These are phyloP conservation scores for Myotis davidii DNA, from an alignment of 2,113 vertebrate genomes.

Conservation along the genomic window DNA sequence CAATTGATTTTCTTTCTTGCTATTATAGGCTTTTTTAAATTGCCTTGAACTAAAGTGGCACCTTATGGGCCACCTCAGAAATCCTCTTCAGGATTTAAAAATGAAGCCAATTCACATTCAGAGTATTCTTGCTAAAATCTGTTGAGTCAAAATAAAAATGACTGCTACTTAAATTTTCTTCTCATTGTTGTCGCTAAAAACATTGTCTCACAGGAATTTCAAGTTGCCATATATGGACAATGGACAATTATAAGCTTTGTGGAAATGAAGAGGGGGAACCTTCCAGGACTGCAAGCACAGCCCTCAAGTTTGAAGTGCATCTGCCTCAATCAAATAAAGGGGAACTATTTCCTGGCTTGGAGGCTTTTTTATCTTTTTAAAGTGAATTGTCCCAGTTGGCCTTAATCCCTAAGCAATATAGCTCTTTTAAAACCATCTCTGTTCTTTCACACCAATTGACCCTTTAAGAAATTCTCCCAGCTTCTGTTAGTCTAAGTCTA, in stretches of 20 bases:
- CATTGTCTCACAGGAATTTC: conserved; percentile 37
- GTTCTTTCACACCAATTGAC: conserved; percentile 75
- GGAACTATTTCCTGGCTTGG: background rate
- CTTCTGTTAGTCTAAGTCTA: conserved; percentile 57
- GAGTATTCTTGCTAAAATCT: conserved; percentile 77
- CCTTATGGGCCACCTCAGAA: conserved; percentile 74
- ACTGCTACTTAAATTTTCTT: conserved; percentile 62
- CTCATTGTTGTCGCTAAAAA: conserved; percentile 26
- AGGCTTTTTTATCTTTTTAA: background rate
- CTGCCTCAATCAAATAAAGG: background rate
- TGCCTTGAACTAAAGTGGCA: conserved; percentile 70
- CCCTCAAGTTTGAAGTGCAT: background rate
- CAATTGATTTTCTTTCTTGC: conserved; percentile 61
- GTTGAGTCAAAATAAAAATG: conserved; percentile 77
- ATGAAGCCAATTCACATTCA: conserved; percentile 76
- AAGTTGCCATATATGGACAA: conserved; percentile 19
- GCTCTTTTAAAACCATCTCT: conserved; percentile 71
- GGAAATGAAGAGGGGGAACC: background rate
- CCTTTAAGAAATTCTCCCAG: conserved; percentile 61
- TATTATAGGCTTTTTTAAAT: conserved; percentile 73
- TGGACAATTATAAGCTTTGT: background rate
- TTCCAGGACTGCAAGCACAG: background rate
- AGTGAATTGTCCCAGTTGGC: conserved; percentile 72
- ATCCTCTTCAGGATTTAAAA: conserved; percentile 74
- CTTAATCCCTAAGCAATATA: conserved; percentile 63